Evolutionary conservation across 2,113 vertebrate genomes (phyloP), one percentile per base, ranked within the genome.

Genomic region (Dromaius novaehollandiae): DNA sequence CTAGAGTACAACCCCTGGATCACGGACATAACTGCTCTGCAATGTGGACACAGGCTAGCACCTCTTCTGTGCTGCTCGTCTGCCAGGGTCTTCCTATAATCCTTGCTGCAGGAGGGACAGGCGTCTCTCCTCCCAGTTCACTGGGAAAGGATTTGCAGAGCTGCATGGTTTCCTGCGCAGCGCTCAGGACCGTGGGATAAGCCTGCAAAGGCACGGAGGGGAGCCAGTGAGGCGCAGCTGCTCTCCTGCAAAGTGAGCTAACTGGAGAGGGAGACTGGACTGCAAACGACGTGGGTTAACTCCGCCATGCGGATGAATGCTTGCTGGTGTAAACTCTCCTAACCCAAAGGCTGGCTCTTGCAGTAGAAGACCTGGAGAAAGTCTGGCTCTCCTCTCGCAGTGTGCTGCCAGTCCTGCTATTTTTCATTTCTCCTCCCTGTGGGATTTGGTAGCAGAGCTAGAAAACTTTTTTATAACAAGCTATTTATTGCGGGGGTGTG

Each of bases 1-100:
- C 84, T 93, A 20, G n/a, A 88, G 82, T 80, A 38, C 61, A 96
- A 28, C 32, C 38, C 51, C 75, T 82, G 60, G 76, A 82, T 89
- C 79, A 83, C 91, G 95, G 89, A 94, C 69, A 30, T 56, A 86
- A 86, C 46, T 78, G 32, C n/a, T 94, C 38, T 94, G 94, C 73
- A 88, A 56, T 71, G 71, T 0, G 28, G 82, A 61, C 68, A 76
- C 85, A 96, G 64, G 71, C 55, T 80, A 94, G 50, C 46, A 76
- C 38, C 25, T 75, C 68, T 88, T 46, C 64, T 0, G 0, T 48
- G 65, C 26, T 91, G 58, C 64, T 42, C 51, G 8, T 68, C 50
- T 55, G 83, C 46, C 15, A 30, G 78, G 64, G 88, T 10, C 78
- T 95, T 69, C 53, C 44, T 90, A 51, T 70, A 83, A 80, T 89